These are phyloP conservation scores for Macrophya alboannulata DNA, from an alignment of 2,888 invertebrate species.

Conservation along the genomic window DNA sequence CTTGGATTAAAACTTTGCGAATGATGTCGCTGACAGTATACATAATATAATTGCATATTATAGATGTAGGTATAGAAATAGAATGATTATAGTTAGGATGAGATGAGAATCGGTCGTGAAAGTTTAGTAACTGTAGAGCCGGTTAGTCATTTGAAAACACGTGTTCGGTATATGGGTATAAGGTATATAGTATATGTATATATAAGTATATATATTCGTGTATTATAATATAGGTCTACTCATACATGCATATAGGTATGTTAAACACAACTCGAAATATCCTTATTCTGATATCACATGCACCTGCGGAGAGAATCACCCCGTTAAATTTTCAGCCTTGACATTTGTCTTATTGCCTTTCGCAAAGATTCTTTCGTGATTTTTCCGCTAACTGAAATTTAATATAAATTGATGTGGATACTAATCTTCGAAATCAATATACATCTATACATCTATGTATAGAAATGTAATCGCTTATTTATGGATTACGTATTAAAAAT, in stretches of 20 bases:
- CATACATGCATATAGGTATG: not conserved
- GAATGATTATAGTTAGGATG: constrained; percentile 5
- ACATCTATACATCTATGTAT: not conserved
- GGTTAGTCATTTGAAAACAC: constrained; percentile 45
- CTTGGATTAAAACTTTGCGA: constrained; percentile 41
- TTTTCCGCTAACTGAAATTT: constrained; percentile 5
- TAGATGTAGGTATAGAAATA: not conserved
- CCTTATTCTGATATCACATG: constrained; percentile 20
- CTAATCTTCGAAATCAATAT: not conserved
- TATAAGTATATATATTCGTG: not conserved
- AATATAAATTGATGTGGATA: not conserved
- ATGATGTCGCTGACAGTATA: constrained; percentile 23
- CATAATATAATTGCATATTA: not conserved
- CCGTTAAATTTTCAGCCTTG: constrained; percentile 36
- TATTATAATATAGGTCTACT: not conserved
- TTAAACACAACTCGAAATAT: not conserved
- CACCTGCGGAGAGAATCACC: not conserved
- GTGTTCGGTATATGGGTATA: constrained; percentile 27
- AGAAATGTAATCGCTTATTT: not conserved
- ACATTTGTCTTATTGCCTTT: not conserved
- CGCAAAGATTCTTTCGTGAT: not conserved
- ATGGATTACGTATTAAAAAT: not conserved
- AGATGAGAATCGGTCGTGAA: constrained; percentile 46
- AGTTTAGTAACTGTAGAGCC: constrained; percentile 47
- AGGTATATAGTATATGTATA: not conserved